A percentile compares a stretch with the other conserved stretches of the same genome.
These are phyloP conservation scores for Proteles cristata DNA, from an alignment of 2,113 vertebrate genomes.

Conservation along the genomic window DNA sequence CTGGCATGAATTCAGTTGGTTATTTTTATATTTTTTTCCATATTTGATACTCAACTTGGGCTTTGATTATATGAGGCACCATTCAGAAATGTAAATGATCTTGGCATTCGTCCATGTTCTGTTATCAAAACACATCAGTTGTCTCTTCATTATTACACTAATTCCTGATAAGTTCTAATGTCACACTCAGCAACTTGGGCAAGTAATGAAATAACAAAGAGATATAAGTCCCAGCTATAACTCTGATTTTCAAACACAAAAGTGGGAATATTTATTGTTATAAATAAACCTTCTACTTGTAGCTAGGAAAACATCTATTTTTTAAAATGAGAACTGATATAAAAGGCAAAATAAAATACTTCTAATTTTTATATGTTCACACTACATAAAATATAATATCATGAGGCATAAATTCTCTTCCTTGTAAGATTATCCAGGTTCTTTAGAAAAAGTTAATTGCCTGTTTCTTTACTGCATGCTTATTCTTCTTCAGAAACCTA, in stretches of 20 bases:
- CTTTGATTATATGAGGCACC: background rate
- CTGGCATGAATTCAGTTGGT: background rate
- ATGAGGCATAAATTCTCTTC: background rate
- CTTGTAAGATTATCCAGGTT: background rate
- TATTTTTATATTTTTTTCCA: background rate
- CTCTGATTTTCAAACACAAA: background rate
- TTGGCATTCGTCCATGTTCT: background rate
- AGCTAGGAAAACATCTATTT: background rate
- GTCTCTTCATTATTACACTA: slow-evolving; percentile 13
- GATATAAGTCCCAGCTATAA: background rate
- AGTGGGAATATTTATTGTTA: background rate
- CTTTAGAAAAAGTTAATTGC: background rate
- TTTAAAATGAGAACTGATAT: background rate
- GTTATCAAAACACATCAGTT: background rate
- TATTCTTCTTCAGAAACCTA: background rate
- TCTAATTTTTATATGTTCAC: background rate
- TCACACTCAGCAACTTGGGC: background rate
- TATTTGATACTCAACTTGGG: background rate
- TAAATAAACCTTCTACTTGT: background rate
- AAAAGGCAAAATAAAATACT: background rate
- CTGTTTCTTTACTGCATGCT: background rate
- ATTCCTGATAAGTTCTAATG: background rate
- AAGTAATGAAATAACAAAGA: slow-evolving; percentile 7
- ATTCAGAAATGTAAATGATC: background rate
- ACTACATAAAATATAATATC: background rate